Percentiles rank a stretch among this genome's conserved stretches.
Conservation (phyloP, 2,888 invertebrate genomes). For the Caenorhabditis imperialis region DNA sequence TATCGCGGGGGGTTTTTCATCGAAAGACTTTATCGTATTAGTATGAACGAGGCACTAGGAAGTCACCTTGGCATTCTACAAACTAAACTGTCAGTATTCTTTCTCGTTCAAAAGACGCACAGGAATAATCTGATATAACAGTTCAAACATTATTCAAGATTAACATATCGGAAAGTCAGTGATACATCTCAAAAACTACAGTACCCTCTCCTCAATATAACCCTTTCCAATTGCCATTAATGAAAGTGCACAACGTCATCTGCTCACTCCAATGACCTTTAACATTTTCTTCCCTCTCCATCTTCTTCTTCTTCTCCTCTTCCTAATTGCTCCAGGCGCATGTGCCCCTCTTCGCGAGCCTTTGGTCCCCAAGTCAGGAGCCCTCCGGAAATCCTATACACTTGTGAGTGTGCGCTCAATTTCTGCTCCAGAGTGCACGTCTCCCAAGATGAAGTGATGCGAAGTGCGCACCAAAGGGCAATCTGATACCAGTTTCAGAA, state of each 20-base stretch:
- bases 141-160: too few relatives aligned
- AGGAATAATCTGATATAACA: too few relatives aligned
- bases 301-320: background rate
- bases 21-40: too few relatives aligned
- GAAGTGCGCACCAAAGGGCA: slow-evolving; percentile 42
- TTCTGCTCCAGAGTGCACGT: background rate
- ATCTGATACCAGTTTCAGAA: slow-evolving; percentile 41
- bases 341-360: background rate
- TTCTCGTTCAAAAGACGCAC: too few relatives aligned
- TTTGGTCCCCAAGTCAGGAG: slow-evolving; percentile 16
- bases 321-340: slow-evolving; percentile 34
- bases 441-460: slow-evolving; percentile 32
- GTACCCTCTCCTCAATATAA: too few relatives aligned
- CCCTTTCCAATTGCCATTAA: slow-evolving; percentile 2
- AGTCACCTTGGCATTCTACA: too few relatives aligned
- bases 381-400: slow-evolving; percentile 42
- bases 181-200: too few relatives aligned
- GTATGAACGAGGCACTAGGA: too few relatives aligned
- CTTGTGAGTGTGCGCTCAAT: slow-evolving; percentile 8
- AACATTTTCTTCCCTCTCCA: background rate
- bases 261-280: slow-evolving; percentile 16
- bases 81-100: too few relatives aligned
- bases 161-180: too few relatives aligned
- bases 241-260: background rate
- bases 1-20: too few relatives aligned